Percentiles rank a stretch among this genome's conserved stretches.
phyloP scores from a whole-genome alignment of 2,113 vertebrate genomes.

The Chloropsis cyanopogon region DNA sequence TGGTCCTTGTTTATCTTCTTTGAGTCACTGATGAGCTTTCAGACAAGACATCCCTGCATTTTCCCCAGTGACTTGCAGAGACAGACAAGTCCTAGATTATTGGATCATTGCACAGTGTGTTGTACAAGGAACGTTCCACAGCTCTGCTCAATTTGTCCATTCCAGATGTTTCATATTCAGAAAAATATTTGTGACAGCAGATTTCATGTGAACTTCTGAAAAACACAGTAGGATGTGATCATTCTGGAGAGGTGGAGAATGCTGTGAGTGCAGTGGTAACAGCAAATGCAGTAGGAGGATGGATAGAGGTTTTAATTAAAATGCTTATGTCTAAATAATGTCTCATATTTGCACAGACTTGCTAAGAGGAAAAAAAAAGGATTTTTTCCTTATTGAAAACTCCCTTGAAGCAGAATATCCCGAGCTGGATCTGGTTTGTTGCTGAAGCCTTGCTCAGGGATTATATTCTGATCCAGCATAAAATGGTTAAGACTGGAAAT shows the following conservation, averaged over 20 bases:
- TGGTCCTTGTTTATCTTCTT: conserved; percentile 39
- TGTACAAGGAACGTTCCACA: neutral
- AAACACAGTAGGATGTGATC: neutral
- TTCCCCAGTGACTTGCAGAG: neutral
- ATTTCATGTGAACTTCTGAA: neutral
- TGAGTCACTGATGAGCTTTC: neutral
- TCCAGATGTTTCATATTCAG: neutral
- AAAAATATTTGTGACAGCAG: neutral
- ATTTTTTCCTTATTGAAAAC: neutral
- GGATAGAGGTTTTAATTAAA: neutral
- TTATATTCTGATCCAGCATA: neutral
- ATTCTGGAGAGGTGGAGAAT: neutral
- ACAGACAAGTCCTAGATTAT: neutral
- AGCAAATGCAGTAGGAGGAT: neutral
- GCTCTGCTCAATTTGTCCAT: neutral
- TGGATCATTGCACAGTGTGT: neutral
- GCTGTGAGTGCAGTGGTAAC: neutral
- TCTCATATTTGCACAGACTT: neutral
- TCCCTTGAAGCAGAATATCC: neutral
- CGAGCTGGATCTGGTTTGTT: neutral
- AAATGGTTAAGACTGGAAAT: neutral
- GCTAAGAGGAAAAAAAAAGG: neutral
- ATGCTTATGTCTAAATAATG: neutral
- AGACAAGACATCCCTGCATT: neutral
- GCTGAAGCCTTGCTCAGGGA: neutral